Percentiles rank a stretch among this genome's conserved stretches.
Evolutionary conservation across 2,888 invertebrate species (phyloP).

Genomic region (Arge pagana): DNA sequence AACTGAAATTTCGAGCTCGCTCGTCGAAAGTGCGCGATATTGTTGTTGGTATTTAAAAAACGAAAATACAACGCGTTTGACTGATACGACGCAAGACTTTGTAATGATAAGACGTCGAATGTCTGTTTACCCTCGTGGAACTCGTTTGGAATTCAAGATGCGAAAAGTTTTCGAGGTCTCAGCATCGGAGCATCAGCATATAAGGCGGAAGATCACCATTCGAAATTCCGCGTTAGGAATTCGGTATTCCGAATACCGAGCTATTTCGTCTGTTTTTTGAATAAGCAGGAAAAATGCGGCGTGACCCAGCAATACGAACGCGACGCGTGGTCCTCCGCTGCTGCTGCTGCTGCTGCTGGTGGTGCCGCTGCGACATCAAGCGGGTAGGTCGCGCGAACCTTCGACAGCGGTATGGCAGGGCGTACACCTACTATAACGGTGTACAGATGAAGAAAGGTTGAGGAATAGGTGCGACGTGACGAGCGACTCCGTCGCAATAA

Average conservation of each 20-base stretch:
- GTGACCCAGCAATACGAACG: background rate
- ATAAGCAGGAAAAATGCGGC: background rate
- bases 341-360: background rate
- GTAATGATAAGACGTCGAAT: no score
- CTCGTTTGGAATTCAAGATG: background rate
- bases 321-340: background rate
- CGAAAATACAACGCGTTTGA: no score
- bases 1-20: no score
- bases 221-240: background rate
- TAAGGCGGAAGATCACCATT: background rate
- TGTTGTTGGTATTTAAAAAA: no score
- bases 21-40: no score
- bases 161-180: background rate
- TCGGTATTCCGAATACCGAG: background rate
- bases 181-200: background rate
- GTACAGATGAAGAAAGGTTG: slow-evolving; percentile 12
- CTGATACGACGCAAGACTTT: no score
- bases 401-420: background rate
- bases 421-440: background rate
- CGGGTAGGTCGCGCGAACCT: background rate
- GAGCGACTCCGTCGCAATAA: slow-evolving; percentile 12
- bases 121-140: no score
- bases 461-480: slow-evolving; percentile 17
- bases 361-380: no score
- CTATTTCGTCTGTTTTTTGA: background rate